A percentile compares a stretch with the other conserved stretches of the same genome.
phyloP scores from a whole-genome alignment of 2,888 invertebrate species.

The Pristionchus entomophagus region DNA sequence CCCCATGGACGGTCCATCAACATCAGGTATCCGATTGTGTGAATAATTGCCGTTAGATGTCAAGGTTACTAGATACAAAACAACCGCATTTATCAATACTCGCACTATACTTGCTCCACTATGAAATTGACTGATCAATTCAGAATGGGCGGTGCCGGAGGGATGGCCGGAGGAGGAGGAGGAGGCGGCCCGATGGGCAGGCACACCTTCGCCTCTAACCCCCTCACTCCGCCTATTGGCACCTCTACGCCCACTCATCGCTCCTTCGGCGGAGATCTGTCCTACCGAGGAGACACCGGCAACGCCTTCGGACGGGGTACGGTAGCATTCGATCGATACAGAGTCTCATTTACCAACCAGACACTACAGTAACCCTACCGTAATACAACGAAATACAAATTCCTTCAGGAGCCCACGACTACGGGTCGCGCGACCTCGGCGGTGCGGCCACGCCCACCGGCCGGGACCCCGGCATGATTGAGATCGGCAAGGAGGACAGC shows the following conservation, averaged over 20 bases:
- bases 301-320: conserved; percentile 41
- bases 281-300: conserved; percentile 37
- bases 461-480: conserved; percentile 24
- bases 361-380: no score
- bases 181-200: conserved; percentile 50
- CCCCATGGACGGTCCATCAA: conserved; percentile 52
- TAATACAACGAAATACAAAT: no score
- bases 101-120: no score
- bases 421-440: conserved; percentile 47
- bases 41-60: not conserved
- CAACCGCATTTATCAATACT: no score
- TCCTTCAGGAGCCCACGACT: conserved; percentile 17
- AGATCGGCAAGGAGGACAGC: conserved; percentile 16
- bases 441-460: conserved; percentile 15
- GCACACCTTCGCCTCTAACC: conserved; percentile 74
- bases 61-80: no score
- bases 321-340: not conserved
- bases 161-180: not conserved
- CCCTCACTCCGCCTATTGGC: conserved; percentile 75
- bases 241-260: conserved; percentile 72
- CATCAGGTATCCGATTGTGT: conserved; percentile 31
- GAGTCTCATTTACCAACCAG: not conserved
- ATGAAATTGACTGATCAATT: not conserved
- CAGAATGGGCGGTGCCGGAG: conserved; percentile 22
- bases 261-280: conserved; percentile 52